Conservation (phyloP, 2,888 invertebrate species). For the Polia nebulosa region DNA sequence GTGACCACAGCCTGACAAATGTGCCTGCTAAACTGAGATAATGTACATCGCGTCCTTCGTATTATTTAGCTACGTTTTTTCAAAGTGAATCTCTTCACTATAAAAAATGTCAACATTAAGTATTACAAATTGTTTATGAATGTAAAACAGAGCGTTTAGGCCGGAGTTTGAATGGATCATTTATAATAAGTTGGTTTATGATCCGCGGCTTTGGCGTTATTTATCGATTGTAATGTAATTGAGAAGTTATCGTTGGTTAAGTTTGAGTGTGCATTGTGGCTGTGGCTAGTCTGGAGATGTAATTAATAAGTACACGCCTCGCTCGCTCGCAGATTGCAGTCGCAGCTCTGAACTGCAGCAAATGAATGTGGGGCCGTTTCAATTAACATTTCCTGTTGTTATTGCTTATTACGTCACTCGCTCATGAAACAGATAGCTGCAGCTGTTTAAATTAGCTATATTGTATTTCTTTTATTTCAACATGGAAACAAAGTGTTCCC, state of each 20-base stretch:
- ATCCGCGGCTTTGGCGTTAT: constrained; percentile 37
- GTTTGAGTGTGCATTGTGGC: constrained; percentile 31
- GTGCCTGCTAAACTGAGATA: constrained; percentile 71
- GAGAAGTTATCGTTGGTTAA: constrained; percentile 70
- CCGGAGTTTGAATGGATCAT: constrained; percentile 54
- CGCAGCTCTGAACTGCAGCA: constrained; percentile 43
- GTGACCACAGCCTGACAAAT: constrained; percentile 75
- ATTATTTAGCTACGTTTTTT: constrained; percentile 52
- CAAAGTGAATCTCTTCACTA: constrained; percentile 58
- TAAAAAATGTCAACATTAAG: constrained; percentile 66
- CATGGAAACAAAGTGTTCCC: constrained; percentile 9
- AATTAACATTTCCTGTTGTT: constrained; percentile 60
- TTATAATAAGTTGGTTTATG: constrained; percentile 50
- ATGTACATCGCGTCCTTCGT: constrained; percentile 56
- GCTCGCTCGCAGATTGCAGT: constrained; percentile 47
- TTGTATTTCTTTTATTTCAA: not conserved
- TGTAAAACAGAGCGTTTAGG: constrained; percentile 55
- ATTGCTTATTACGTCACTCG: constrained; percentile 53
- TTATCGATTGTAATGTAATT: constrained; percentile 61
- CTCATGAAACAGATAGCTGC: constrained; percentile 27
- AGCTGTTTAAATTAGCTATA: constrained; percentile 16
- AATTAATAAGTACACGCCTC: constrained; percentile 59
- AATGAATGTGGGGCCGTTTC: constrained; percentile 50
- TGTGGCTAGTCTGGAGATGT: constrained; percentile 52
- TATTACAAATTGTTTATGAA: constrained; percentile 66